Conservation (phyloP, 2,113 vertebrate genomes). For the Hemicordylus capensis region DNA sequence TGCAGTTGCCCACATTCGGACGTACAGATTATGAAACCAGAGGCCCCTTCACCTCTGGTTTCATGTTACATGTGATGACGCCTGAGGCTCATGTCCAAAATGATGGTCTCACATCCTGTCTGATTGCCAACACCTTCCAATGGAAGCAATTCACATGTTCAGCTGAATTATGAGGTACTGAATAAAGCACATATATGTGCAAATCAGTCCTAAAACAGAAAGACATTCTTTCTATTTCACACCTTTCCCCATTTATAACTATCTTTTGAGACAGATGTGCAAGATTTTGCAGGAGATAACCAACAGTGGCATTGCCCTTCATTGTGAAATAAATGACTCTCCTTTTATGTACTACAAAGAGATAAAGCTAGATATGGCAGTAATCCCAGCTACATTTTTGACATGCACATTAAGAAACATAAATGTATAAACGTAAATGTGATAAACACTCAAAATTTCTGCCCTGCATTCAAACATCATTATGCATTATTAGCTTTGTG, state of each 20-base stretch:
- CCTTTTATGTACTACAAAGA: constrained; percentile 33
- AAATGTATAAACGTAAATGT: constrained; percentile 30
- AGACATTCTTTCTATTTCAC: not conserved
- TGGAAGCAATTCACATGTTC: not conserved
- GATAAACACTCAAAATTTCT: constrained; percentile 40
- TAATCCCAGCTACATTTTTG: constrained; percentile 29
- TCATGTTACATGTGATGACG: too few species aligned
- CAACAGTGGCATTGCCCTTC: not conserved
- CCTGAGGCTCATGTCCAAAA: too few species aligned
- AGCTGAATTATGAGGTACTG: not conserved
- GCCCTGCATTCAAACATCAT: constrained; percentile 3
- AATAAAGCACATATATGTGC: not conserved
- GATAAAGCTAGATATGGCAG: constrained; percentile 7
- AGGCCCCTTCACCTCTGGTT: too few species aligned
- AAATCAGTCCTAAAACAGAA: not conserved
- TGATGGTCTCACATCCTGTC: too few species aligned
- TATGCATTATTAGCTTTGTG: constrained; percentile 14
- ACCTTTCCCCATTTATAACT: not conserved
- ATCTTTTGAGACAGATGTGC: not conserved
- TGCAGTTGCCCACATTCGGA: too few species aligned
- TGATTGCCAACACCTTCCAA: too few species aligned
- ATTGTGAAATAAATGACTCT: not conserved
- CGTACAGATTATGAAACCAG: too few species aligned
- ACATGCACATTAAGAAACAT: constrained; percentile 44
- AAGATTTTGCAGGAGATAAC: too few species aligned